Base-by-base conservation (phyloP, 2,888 invertebrate species). In the Fabriciana adippe region DNA sequence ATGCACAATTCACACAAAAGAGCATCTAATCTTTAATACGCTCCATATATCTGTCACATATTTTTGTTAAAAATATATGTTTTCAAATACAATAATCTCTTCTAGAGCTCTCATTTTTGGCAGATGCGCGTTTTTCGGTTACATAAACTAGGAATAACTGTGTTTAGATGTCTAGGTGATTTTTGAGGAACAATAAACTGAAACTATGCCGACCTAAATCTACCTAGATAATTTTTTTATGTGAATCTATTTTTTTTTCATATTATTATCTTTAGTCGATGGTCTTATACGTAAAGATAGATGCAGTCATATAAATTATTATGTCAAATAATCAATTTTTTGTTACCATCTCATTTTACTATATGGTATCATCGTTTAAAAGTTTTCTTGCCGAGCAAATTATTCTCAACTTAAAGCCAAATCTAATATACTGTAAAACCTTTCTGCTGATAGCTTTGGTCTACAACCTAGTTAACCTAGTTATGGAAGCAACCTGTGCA, bases 11-110 rank as follows among this genome's bases (percentile, higher is more conserved):
- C 18, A 16, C 16, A 51, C 15, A 16, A 16, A 16, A 60, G n/a
- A 54, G n/a, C 26, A 45, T 54, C 51, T 54, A 54, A 50, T 21
- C 21, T 54, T 45, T 53, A 54, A 62, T 62, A 62, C 62, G 62
- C 54, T 21, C 26, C 62, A 54, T 62, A 62, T 62, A 62, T 62
- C 45, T 62, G 62, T 62, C 62, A 62, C 62, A 54, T 62, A 54
- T 31, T 45, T 54, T 47, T 16, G 45, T 54, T 63, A 53, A 63
- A 63, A 55, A 63, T 55, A 63, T 63, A 63, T 47, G 35, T 55
- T 63, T 54, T 54, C 63, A 54, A 63, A 59, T n/a, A 54, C 54
- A 54, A 53, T 63, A 63, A 63, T 47, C 54, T 63, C 53, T 4
- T 50, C 8, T 51, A 47, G 26, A 47, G 54, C 53, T 63, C 26